These are phyloP conservation scores for Sebastes hubbsi DNA, from an alignment of 2,797 vertebrate species.

Conservation along the genomic window DNA sequence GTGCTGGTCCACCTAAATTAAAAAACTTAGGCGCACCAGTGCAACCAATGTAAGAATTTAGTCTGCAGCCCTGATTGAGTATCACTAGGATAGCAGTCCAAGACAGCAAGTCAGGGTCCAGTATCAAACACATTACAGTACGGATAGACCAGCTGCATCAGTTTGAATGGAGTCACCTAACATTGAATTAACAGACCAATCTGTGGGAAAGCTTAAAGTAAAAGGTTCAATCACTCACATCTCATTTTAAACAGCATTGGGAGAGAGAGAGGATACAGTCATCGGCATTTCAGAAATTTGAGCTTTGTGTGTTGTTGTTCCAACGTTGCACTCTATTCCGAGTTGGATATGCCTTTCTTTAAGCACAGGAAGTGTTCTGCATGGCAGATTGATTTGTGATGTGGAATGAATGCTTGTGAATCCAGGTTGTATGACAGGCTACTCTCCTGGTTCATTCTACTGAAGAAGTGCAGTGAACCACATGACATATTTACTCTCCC, in stretches of 20 bases:
- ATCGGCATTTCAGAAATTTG: neutral
- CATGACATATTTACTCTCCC: conserved; percentile 25
- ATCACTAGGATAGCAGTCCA: neutral
- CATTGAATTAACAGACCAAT: neutral
- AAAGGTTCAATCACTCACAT: neutral
- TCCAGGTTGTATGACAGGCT: neutral
- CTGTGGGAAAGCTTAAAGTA: neutral
- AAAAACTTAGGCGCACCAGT: too few species aligned
- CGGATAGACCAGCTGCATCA: neutral
- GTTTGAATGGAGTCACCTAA: neutral
- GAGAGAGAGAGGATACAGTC: neutral
- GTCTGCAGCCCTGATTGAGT: neutral
- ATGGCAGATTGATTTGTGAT: conserved; percentile 4
- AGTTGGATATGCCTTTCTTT: neutral
- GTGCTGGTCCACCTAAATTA: too few species aligned
- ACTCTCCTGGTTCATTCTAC: neutral
- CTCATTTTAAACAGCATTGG: neutral
- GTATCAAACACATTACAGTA: neutral
- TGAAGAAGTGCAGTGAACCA: neutral
- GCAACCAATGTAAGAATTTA: too few species aligned
- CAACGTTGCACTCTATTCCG: neutral
- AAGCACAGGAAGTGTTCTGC: neutral
- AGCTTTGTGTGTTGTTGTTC: neutral
- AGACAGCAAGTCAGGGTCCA: neutral
- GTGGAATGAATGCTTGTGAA: conserved; percentile 9